phyloP scores from a whole-genome alignment of 2,113 vertebrate species.

The Girardinichthys multiradiatus region DNA sequence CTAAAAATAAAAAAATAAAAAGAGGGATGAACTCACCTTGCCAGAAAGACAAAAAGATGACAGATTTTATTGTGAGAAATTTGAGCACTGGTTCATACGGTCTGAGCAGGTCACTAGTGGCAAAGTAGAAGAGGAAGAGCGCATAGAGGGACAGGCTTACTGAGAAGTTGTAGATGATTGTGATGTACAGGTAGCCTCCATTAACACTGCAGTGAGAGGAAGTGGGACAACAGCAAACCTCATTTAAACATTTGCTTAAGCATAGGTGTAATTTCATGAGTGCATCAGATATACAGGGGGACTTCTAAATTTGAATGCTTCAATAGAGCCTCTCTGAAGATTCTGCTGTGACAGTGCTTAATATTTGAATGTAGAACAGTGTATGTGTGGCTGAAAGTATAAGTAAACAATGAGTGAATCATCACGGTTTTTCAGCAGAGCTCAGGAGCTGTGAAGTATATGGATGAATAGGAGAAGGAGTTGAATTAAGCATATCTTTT shows the following conservation, averaged over 20 bases:
- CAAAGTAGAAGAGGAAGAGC: constrained; percentile 94
- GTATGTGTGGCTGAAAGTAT: constrained; percentile 50
- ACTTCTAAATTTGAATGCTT: constrained; percentile 42
- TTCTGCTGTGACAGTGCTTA: constrained; percentile 63
- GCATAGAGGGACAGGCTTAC: constrained; percentile 94
- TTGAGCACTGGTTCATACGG: constrained; percentile 92
- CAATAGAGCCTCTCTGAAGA: constrained; percentile 44
- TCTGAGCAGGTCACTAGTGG: constrained; percentile 91
- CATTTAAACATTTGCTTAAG: background rate
- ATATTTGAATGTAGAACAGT: constrained; percentile 51
- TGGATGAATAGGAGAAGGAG: constrained; percentile 17
- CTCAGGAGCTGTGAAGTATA: constrained; percentile 28
- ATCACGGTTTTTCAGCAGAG: constrained; percentile 22
- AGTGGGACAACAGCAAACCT: background rate
- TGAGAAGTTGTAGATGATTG: constrained; percentile 93
- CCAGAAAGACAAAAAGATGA: constrained; percentile 98
- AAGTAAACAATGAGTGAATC: constrained; percentile 63
- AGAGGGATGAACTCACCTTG: constrained; percentile 82
- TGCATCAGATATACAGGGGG: constrained; percentile 32
- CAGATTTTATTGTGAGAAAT: constrained; percentile 96
- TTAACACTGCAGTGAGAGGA: constrained; percentile 79
- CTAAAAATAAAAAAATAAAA: background rate
- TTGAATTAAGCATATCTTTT: constrained; percentile 29
- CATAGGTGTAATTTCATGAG: constrained; percentile 1
- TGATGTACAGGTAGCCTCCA: constrained; percentile 94